Evolutionary conservation across 2,113 vertebrate genomes (phyloP).

Genomic region (Erythrocebus patas): DNA sequence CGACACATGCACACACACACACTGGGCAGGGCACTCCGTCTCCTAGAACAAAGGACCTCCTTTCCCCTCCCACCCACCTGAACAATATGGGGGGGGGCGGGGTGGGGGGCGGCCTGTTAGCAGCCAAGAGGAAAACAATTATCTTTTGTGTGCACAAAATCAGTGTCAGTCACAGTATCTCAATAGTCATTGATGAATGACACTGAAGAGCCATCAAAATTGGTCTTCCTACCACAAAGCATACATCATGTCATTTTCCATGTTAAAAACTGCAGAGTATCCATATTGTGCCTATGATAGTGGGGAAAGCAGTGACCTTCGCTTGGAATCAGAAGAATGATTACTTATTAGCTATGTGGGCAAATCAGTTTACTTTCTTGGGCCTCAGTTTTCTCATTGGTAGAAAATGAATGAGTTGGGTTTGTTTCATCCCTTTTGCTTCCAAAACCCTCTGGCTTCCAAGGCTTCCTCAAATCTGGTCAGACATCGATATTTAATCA

Average conservation of each 20-base stretch:
- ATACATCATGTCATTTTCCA: not conserved
- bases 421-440: not conserved
- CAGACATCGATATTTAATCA: not conserved
- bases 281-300: not conserved
- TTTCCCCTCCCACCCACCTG: not conserved
- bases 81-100: not conserved
- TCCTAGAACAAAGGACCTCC: not conserved
- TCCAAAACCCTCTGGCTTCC: not conserved
- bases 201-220: not conserved
- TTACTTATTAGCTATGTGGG: not conserved
- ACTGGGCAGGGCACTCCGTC: not conserved
- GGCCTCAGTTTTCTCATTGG: not conserved
- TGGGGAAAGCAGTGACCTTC: not conserved
- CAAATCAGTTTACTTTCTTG: not conserved
- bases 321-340: not conserved
- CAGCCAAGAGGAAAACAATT: not conserved
- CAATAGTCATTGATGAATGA: not conserved
- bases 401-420: not conserved
- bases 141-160: not conserved
- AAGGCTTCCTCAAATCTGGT: not conserved
- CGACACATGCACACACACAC: too few species aligned
- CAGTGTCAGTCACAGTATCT: not conserved
- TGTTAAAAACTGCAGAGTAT: not conserved
- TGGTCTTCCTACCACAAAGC: not conserved
- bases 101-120: not conserved